Conservation (phyloP, 53 echinoderm and acorn worm species). For the Crossaster papposus region DNA sequence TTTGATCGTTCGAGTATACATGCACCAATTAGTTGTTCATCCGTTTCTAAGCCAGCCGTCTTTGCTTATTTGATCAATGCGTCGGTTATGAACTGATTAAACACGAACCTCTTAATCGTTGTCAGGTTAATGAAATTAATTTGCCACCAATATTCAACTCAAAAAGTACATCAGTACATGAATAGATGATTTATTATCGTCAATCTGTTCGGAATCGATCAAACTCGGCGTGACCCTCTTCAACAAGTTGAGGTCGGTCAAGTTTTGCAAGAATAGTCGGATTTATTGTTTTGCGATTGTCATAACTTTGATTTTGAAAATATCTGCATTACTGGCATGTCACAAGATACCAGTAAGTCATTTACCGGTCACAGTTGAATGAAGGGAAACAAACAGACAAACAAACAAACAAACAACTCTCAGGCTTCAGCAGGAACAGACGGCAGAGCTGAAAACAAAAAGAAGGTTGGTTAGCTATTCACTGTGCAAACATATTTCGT, state of each 20-base stretch:
- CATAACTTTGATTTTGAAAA: neutral
- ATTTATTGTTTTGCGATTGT: too few species aligned
- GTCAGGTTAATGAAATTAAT: neutral
- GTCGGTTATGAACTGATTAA: neutral
- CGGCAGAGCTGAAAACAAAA: neutral
- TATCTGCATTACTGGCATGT: neutral
- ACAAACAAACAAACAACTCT: constrained; percentile 1
- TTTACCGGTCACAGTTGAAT: neutral
- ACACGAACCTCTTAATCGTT: neutral
- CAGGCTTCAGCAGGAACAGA: neutral
- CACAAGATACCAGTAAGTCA: neutral
- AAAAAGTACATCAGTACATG: neutral
- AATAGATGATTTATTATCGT: neutral
- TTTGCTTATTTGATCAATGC: neutral
- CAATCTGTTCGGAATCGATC: too few species aligned
- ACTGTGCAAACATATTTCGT: neutral
- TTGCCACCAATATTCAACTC: neutral
- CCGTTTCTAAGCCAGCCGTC: neutral
- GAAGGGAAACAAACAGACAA: neutral
- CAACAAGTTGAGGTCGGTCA: too few species aligned
- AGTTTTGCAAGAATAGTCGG: too few species aligned
- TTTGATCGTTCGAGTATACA: neutral
- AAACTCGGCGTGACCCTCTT: too few species aligned
- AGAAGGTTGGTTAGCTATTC: neutral
- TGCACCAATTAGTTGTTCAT: neutral